Percentiles rank a stretch among this genome's conserved stretches.
phyloP scores from a whole-genome alignment of 2,888 invertebrate species.

The Galerucella nymphaeae region DNA sequence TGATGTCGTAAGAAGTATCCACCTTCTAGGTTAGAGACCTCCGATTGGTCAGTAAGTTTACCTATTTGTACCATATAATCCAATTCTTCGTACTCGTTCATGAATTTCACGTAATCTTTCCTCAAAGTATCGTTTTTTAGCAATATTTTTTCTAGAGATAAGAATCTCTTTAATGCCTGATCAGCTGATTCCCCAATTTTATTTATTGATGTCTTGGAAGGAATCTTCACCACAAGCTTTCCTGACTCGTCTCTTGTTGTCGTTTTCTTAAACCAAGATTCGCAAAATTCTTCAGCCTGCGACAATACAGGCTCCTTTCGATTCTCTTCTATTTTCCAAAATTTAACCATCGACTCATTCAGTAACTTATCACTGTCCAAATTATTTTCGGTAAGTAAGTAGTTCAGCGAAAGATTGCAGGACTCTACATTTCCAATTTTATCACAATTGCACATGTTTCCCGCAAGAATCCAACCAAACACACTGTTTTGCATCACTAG shows the following conservation, averaged over 20 bases:
- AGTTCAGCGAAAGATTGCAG: neutral
- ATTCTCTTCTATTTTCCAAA: neutral
- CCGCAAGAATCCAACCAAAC: constrained; percentile 30
- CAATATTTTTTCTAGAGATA: constrained; percentile 19
- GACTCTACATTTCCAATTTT: neutral
- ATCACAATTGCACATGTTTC: constrained; percentile 6
- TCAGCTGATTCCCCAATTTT: constrained; percentile 15
- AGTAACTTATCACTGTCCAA: neutral
- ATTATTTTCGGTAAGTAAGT: neutral
- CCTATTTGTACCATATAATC: constrained; percentile 3
- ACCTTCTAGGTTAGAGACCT: neutral
- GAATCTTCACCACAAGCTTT: neutral
- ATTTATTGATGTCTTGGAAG: neutral
- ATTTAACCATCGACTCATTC: neutral
- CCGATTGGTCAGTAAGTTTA: neutral
- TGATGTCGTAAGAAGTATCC: no score
- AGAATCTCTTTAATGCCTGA: constrained; percentile 12
- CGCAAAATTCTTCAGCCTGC: constrained; percentile 26
- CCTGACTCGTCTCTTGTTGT: constrained; percentile 6
- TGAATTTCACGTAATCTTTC: constrained; percentile 27
- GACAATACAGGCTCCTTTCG: constrained; percentile 2
- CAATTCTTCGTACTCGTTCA: constrained; percentile 19
- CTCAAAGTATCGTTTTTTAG: neutral
- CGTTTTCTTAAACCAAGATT: constrained; percentile 12
- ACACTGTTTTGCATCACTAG: constrained; percentile 23